Conservation (phyloP, 2,113 vertebrate genomes). For the Syngnathus floridae region DNA sequence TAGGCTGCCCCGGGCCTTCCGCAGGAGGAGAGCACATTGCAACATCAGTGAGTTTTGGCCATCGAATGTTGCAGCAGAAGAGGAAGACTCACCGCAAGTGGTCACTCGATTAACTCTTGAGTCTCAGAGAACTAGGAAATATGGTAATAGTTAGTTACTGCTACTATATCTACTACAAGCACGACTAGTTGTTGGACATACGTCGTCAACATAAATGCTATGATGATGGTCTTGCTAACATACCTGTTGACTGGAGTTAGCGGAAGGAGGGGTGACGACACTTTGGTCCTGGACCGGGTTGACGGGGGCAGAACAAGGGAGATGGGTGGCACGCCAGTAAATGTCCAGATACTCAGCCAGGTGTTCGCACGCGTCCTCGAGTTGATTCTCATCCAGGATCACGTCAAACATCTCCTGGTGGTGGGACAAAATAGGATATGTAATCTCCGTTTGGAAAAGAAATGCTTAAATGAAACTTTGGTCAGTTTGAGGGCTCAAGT, state of each 20-base stretch:
- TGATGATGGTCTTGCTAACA: neutral
- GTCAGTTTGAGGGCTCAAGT: neutral
- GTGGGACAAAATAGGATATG: neutral
- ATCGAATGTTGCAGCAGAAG: neutral
- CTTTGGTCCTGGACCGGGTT: constrained; percentile 77
- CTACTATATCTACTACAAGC: too few species aligned
- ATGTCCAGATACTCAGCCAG: constrained; percentile 91
- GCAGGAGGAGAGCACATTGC: constrained; percentile 1
- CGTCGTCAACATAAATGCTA: neutral
- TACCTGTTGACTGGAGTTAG: constrained; percentile 89
- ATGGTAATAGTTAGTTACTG: too few species aligned
- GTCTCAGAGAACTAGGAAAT: constrained; percentile 72
- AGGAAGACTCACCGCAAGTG: constrained; percentile 15
- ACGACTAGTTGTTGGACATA: neutral
- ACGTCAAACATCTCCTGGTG: constrained; percentile 91
- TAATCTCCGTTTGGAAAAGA: too few species aligned
- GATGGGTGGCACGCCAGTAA: constrained; percentile 91
- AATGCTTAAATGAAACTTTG: neutral
- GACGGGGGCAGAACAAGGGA: constrained; percentile 72
- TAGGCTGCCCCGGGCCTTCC: constrained; percentile 32
- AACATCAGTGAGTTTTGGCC: neutral
- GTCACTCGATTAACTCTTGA: constrained; percentile 77
- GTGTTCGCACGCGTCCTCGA: constrained; percentile 93
- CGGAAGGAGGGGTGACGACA: constrained; percentile 78
- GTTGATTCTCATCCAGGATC: constrained; percentile 93